Conservation (phyloP, 2,797 vertebrate genomes). For the Hydrolagus colliei region DNA sequence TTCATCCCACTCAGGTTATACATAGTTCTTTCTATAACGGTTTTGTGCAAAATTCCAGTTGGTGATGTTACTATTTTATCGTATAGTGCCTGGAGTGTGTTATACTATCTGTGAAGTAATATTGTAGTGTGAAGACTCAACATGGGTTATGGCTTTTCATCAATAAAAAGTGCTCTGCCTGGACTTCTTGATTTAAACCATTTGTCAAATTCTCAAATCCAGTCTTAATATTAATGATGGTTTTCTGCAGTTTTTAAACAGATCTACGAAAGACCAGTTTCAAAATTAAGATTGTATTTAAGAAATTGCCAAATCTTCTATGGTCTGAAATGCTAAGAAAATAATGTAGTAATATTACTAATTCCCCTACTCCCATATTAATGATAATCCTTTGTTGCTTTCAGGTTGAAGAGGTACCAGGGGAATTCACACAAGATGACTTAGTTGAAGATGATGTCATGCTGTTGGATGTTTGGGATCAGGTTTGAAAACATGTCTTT, state of each 20-base stretch:
- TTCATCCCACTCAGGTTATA: no score
- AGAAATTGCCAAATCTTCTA: no score
- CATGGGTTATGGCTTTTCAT: not conserved
- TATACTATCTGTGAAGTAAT: not conserved
- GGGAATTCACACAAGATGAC: constrained; percentile 83
- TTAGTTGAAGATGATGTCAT: constrained; percentile 88
- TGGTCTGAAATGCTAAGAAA: no score
- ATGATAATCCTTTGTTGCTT: not conserved
- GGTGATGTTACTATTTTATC: not conserved
- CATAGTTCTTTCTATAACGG: no score
- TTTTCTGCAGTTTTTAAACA: no score
- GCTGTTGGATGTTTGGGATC: constrained; percentile 80
- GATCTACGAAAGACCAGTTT: no score
- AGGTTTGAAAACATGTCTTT: constrained; percentile 55
- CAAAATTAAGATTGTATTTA: no score
- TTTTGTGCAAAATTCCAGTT: not conserved
- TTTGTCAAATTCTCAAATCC: no score
- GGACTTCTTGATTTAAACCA: no score
- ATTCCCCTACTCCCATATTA: not conserved
- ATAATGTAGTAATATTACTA: no score
- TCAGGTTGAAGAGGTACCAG: constrained; percentile 85
- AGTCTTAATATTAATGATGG: no score
- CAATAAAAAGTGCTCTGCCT: not conserved
- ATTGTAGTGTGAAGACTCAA: not conserved
- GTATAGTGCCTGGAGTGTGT: not conserved